These are phyloP conservation scores for Hemaris fuciformis DNA, from an alignment of 2,888 invertebrate genomes.

Conservation along the genomic window DNA sequence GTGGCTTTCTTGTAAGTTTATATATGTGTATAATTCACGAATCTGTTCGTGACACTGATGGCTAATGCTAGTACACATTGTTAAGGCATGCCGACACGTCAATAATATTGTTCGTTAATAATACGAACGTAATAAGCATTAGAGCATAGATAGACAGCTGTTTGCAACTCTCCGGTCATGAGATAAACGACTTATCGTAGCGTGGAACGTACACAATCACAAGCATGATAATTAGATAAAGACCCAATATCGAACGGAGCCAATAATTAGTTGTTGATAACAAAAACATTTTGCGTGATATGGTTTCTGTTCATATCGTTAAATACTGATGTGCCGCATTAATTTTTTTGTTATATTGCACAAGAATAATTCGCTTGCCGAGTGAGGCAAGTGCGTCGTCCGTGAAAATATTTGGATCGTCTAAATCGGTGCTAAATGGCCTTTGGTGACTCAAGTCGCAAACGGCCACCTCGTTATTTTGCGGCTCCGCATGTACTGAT, in stretches of 20 bases:
- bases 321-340: constrained; percentile 13
- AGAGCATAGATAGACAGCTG: constrained; percentile 44
- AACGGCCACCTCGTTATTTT: constrained; percentile 47
- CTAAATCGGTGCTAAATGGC: constrained; percentile 71
- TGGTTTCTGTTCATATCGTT: constrained; percentile 16
- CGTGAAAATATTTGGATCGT: constrained; percentile 74
- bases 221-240: constrained; percentile 42
- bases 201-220: constrained; percentile 39
- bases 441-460: constrained; percentile 67
- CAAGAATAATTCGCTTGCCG: constrained; percentile 37
- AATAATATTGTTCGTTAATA: constrained; percentile 34
- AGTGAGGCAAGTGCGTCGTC: constrained; percentile 62
- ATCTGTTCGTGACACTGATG: constrained; percentile 34
- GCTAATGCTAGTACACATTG: constrained; percentile 33
- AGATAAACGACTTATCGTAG: constrained; percentile 49
- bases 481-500: constrained; percentile 19
- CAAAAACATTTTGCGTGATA: constrained; percentile 17
- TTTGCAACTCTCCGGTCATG: constrained; percentile 37
- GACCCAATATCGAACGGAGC: constrained; percentile 30
- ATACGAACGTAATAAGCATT: constrained; percentile 24
- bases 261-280: constrained; percentile 32
- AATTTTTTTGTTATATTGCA: constrained; percentile 19
- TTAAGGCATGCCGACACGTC: constrained; percentile 26
- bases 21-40: constrained; percentile 4
- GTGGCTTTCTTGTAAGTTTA: background rate